phyloP scores from a whole-genome alignment of 2,113 vertebrate species.

The Axis porcinus region DNA sequence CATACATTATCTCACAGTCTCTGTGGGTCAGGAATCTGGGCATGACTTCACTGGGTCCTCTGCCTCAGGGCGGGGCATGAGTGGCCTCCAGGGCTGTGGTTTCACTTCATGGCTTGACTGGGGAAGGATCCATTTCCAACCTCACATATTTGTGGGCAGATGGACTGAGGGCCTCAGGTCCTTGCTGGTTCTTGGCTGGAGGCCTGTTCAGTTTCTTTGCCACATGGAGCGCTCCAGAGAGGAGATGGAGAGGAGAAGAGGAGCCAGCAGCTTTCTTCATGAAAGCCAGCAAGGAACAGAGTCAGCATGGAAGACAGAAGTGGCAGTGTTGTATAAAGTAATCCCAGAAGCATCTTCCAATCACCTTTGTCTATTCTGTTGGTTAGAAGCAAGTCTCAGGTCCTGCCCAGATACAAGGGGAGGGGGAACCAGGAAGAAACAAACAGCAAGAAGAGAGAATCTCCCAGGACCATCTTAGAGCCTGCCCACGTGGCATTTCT shows the following conservation, averaged over 20 bases:
- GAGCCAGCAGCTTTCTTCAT: neutral
- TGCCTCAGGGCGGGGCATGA: neutral
- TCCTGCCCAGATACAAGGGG: neutral
- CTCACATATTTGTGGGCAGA: neutral
- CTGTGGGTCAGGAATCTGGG: neutral
- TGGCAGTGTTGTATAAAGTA: neutral
- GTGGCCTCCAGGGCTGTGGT: neutral
- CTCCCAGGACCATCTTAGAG: neutral
- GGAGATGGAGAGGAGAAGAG: neutral
- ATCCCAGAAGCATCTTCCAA: neutral
- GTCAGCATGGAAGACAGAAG: neutral
- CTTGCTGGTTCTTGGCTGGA: neutral
- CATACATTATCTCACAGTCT: neutral
- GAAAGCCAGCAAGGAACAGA: neutral
- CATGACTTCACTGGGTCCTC: too few species aligned
- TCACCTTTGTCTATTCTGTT: neutral
- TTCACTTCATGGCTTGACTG: neutral
- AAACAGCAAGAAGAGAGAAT: neutral
- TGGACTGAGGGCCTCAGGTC: neutral
- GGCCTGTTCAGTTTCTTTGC: neutral
- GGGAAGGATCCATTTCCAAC: neutral
- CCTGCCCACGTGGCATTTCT: neutral
- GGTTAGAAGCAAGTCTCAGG: neutral
- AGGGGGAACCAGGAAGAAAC: neutral
- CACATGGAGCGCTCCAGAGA: neutral